Evolutionary conservation across 2,888 invertebrate species (phyloP).

Genomic region (Athalia cordata): DNA sequence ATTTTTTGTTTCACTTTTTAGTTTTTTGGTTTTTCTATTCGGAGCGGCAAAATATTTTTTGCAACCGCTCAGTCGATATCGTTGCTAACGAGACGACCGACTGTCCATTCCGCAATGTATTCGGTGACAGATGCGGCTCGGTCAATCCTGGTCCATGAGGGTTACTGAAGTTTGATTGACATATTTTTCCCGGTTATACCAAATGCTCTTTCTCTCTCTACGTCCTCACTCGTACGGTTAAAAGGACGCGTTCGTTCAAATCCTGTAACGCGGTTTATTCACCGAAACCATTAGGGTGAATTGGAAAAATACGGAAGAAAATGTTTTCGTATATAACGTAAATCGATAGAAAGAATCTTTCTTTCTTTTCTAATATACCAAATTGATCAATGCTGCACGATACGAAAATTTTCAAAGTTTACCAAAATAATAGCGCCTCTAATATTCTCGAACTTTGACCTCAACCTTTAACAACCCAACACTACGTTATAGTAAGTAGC

Average conservation of each 20-base stretch:
- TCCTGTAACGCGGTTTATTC: not conserved
- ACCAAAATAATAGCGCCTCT: not conserved
- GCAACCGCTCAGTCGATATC: constrained; percentile 9
- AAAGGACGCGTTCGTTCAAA: constrained; percentile 20
- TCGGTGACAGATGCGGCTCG: constrained; percentile 39
- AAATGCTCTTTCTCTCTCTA: not conserved
- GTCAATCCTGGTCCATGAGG: constrained; percentile 27
- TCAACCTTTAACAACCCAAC: constrained; percentile 9
- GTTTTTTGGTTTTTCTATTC: no score
- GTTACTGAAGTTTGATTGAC: constrained; percentile 36
- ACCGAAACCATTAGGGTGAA: not conserved
- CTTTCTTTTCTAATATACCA: no score
- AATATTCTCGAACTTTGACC: constrained; percentile 6
- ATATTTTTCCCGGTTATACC: constrained; percentile 33
- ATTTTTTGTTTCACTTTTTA: no score
- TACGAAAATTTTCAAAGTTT: no score
- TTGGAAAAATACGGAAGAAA: no score
- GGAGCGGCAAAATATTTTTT: not conserved
- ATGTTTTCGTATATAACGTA: no score
- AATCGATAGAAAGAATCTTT: no score
- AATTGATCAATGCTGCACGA: not conserved
- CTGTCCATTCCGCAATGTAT: constrained; percentile 22
- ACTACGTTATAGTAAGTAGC: constrained; percentile 17
- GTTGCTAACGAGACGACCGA: constrained; percentile 18
- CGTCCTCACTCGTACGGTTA: not conserved